Evolutionary conservation across 2,888 invertebrate genomes (phyloP), one percentile per base, ranked within the genome.

Genomic region (Leptinotarsa haldemani): DNA sequence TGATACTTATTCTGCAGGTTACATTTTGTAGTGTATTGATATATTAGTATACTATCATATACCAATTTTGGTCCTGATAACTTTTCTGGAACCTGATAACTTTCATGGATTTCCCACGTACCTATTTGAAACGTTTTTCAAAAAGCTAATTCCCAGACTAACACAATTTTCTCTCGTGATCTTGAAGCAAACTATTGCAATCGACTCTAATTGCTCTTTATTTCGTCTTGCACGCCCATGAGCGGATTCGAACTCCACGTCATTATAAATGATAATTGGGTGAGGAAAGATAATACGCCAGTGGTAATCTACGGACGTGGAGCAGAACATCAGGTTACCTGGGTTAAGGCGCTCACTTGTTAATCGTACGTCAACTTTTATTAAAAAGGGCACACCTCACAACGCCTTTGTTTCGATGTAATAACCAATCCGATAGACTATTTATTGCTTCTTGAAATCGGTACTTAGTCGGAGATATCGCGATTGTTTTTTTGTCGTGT

Each of bases 351-450:
- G 65, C 65, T 69, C 74, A 76, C 83, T 82, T 82, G 82, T 83
- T 84, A 83, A 84, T 84, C 85, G 82, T 80, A 83, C 82, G 84
- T 84, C 84, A 84, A 81, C 79, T 81, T 83, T 84, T 84, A 85
- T 85, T 85, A 85, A 81, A 82, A 82, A 82, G 80, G 82, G 81
- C 81, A 79, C 82, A 82, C 83, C 82, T 83, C 78, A 75, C 77
- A 78, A 72, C 66, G 65, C 71, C 71, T 65, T 66, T 71, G 66
- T 67, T 67, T 63, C 64, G 30, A 63, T 70, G 66, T 75, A 72
- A 75, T 75, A 72, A 73, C 72, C 73, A 61, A 58, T 61, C 63
- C 30, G 75, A 75, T 69, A 18, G 56, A 16, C 46, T 68, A 68
- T 68, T 68, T 74, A 70, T 70, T 66, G 70, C 63, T 66, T 67